Conservation (phyloP, 2,888 invertebrate genomes). For the Mylabris sibirica region DNA sequence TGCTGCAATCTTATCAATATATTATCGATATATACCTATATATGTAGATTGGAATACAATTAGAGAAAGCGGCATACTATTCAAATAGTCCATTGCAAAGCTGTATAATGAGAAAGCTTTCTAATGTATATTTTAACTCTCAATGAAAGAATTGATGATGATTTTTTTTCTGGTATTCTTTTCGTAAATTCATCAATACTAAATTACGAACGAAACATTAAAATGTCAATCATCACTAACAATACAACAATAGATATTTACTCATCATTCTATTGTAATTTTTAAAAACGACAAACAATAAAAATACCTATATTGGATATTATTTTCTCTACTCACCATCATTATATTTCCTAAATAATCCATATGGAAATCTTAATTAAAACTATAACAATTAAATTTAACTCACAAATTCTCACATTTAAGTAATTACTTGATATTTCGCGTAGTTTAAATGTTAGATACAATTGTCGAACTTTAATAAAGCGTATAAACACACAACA, state of each 20-base stretch:
- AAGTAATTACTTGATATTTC: background rate
- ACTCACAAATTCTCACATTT: background rate
- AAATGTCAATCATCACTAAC: constrained; percentile 39
- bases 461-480: background rate
- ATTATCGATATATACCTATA: constrained; percentile 44
- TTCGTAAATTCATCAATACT: constrained; percentile 27
- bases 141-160: background rate
- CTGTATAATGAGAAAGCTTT: too few species aligned
- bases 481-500: background rate
- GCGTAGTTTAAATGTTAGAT: too few species aligned
- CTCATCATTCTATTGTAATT: constrained; percentile 24
- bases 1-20: constrained; percentile 53
- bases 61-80: background rate
- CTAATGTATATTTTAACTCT: background rate
- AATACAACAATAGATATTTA: constrained; percentile 33
- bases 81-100: background rate
- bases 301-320: constrained; percentile 24
- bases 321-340: constrained; percentile 20
- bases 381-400: background rate
- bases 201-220: constrained; percentile 24
- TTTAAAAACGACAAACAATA: constrained; percentile 23
- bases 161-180: background rate
- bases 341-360: constrained; percentile 1
- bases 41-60: too few species aligned
- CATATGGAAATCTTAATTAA: background rate